Percentiles rank a stretch among this genome's conserved stretches.
Conservation (phyloP, 2,113 vertebrate species). For the Sakesphorus luctuosus region DNA sequence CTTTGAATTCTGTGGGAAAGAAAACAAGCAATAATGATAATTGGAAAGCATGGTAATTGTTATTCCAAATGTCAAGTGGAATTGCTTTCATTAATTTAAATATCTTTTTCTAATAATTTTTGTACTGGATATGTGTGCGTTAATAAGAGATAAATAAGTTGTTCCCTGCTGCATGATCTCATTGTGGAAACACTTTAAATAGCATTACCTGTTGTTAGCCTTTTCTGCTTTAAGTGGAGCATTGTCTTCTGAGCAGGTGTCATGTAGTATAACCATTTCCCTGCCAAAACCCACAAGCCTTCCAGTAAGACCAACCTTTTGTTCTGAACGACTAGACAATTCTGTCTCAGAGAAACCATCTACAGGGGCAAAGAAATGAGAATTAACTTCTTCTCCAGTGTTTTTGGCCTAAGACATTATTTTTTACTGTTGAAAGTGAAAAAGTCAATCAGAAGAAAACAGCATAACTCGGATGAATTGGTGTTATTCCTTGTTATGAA, state of each 20-base stretch:
- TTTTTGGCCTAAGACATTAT: not conserved
- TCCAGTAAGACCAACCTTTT: not conserved
- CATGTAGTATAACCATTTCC: not conserved
- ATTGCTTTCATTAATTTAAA: conserved; percentile 31
- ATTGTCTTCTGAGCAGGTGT: not conserved
- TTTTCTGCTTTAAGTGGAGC: not conserved
- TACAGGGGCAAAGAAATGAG: not conserved
- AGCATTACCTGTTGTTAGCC: not conserved
- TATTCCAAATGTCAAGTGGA: conserved; percentile 44
- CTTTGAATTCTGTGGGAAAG: conserved; percentile 8
- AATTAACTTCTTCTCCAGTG: not conserved
- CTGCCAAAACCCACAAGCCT: not conserved
- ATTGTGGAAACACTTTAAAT: conserved; percentile 10
- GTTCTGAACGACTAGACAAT: not conserved
- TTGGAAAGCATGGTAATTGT: conserved; percentile 18
- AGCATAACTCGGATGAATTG: not conserved
- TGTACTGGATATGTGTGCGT: not conserved
- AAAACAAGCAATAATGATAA: conserved; percentile 39
- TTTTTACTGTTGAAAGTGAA: not conserved
- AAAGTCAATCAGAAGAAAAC: not conserved
- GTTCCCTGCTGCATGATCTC: not conserved
- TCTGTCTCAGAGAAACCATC: not conserved
- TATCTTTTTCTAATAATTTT: conserved; percentile 10
- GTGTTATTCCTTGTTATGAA: not conserved
- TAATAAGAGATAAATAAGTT: not conserved